phyloP scores from a whole-genome alignment of 30 jellyfish, hydroid and myxozoan species.

The Haliclystus octoradiatus region DNA sequence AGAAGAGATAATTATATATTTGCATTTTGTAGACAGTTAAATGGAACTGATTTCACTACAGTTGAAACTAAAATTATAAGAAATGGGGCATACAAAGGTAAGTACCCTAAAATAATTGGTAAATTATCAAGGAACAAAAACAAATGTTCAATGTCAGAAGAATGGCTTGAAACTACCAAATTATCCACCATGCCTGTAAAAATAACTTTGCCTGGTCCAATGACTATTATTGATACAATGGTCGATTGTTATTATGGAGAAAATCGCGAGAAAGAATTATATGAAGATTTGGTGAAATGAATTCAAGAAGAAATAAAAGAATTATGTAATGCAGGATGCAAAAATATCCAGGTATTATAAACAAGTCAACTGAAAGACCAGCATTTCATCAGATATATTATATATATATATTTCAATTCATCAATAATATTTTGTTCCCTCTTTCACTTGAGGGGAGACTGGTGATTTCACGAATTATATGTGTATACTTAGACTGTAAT shows the following conservation, averaged over 20 bases:
- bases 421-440: no score
- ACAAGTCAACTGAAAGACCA: no score
- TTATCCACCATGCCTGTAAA: slow-evolving; percentile 41
- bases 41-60: slow-evolving; percentile 56
- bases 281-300: slow-evolving; percentile 28
- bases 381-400: no score
- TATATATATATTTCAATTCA: no score
- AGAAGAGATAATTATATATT: slow-evolving; percentile 43
- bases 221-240: slow-evolving; percentile 58
- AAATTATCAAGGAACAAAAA: slow-evolving; percentile 29
- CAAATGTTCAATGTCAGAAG: slow-evolving; percentile 24
- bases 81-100: no score
- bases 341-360: slow-evolving; percentile 57
- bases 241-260: slow-evolving; percentile 42
- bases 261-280: slow-evolving; percentile 22
- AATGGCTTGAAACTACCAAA: slow-evolving; percentile 50
- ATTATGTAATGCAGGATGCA: slow-evolving; percentile 71
- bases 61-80: no score
- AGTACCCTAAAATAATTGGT: slow-evolving; percentile 40
- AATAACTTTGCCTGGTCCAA: slow-evolving; percentile 73
- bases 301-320: slow-evolving; percentile 32
- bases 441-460: no score
- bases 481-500: no score
- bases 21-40: slow-evolving; percentile 46
- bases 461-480: no score